Evolutionary conservation across 2,888 invertebrate species (phyloP).

Genomic region (Metallyticus violacea): DNA sequence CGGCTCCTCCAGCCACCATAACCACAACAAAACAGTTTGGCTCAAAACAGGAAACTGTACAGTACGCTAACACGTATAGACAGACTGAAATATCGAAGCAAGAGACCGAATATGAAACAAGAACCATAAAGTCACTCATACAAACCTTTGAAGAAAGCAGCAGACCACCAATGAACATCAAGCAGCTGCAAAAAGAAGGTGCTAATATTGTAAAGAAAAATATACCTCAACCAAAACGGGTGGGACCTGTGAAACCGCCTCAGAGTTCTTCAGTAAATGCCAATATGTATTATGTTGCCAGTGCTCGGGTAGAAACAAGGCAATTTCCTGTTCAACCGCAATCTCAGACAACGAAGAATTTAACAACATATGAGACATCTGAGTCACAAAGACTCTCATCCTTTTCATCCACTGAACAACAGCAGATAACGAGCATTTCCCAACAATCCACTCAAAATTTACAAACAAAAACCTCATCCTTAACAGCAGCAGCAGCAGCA

Average conservation of each 20-base stretch:
- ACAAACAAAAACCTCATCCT: conserved; percentile 20
- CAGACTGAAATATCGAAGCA: conserved; percentile 33
- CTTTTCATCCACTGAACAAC: conserved; percentile 12
- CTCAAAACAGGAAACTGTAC: conserved; percentile 36
- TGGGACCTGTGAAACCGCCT: background rate
- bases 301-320: conserved; percentile 23
- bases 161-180: conserved; percentile 54
- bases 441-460: background rate
- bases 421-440: background rate
- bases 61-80: conserved; percentile 41
- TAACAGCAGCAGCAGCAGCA: conserved; percentile 23
- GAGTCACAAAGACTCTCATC: conserved; percentile 8
- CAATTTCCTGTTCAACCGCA: conserved; percentile 9
- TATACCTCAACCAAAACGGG: background rate
- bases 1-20: conserved; percentile 21
- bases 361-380: background rate
- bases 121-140: conserved; percentile 51
- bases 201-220: conserved; percentile 17
- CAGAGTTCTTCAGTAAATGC: background rate
- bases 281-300: conserved; percentile 21
- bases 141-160: conserved; percentile 61
- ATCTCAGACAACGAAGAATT: background rate
- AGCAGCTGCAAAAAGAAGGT: conserved; percentile 44
- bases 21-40: conserved; percentile 30
- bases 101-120: conserved; percentile 29